Base-by-base conservation (phyloP, 1,140 invertebrate species). In the Macrotrachela quadricornifera region DNA sequence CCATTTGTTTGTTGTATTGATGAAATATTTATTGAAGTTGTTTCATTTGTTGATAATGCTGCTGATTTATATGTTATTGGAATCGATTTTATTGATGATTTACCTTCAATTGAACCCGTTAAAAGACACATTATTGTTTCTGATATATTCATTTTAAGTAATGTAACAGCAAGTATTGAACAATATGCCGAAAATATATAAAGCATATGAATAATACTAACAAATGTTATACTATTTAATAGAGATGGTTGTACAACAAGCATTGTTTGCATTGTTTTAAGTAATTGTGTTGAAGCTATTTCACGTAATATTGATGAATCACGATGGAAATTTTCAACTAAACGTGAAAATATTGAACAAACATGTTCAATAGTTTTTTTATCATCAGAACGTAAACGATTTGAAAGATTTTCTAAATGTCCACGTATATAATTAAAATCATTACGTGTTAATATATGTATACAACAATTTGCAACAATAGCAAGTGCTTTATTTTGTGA, bases 291-390 rank as follows among this genome's bases (percentile, higher is more conserved):
- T 55, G 84, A 86, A 48, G 91, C 87, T 56, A 99, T 94, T 71
- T 96, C 88, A 64, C 86, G 83, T 45, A 97, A 71, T 57, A 82
- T 78, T 10, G 79, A 76, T 37, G 87, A 78, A 67, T 96, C 87
- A 61, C 81, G 77, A 64, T 94, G 87, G 67, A 90, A 90, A 67
- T 87, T 91, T 61, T 99, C 92, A 1, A 96, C 87, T 11, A 99
- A 73, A 15, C 92, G 77, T 57, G 83, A 84, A 65, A 97, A 95
- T 17, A 90, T 87, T 50, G 88, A 76, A 62, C 91, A 96, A 9
- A 94, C 85, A 9, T 40, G 51, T 55, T 62, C 62, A 75, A 75
- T 64, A 87, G 85, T 69, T 91, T 53, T 53, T 48, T 53, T 53
- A 42, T 53, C 51, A n/a, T 44, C 10, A 36, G 46, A 85, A 2